phyloP scores from a whole-genome alignment of 2,888 invertebrate species.

The Aplocera efformata region DNA sequence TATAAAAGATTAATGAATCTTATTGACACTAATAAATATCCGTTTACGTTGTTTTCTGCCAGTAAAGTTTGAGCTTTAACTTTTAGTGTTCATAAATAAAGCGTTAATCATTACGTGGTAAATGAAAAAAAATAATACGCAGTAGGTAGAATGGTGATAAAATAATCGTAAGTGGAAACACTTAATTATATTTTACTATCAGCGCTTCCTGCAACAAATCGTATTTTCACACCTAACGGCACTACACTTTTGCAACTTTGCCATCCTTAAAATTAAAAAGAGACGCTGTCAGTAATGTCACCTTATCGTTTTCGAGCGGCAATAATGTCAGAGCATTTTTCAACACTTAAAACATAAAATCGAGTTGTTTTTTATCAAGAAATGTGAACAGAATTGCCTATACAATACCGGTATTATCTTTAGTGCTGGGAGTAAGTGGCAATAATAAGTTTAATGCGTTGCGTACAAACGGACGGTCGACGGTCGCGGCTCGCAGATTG shows the following conservation, averaged over 20 bases:
- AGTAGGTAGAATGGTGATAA: constrained; percentile 33
- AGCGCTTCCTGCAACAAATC: constrained; percentile 40
- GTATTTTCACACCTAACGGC: constrained; percentile 44
- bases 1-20: constrained; percentile 18
- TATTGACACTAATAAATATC: constrained; percentile 22
- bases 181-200: constrained; percentile 56
- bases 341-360: constrained; percentile 68
- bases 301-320: constrained; percentile 53
- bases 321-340: constrained; percentile 58
- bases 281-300: constrained; percentile 36
- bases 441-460: constrained; percentile 69
- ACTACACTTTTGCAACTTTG: constrained; percentile 41
- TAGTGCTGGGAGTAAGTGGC: constrained; percentile 65
- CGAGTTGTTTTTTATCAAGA: constrained; percentile 62
- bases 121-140: constrained; percentile 39
- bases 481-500: constrained; percentile 51
- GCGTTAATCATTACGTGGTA: constrained; percentile 26
- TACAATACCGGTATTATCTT: constrained; percentile 72
- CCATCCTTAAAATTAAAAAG: constrained; percentile 51
- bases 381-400: constrained; percentile 65
- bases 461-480: constrained; percentile 28
- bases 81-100: constrained; percentile 22
- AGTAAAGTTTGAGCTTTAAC: constrained; percentile 2
- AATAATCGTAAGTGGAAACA: constrained; percentile 45
- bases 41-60: constrained; percentile 1